Percentiles rank a stretch among this genome's conserved stretches.
Evolutionary conservation across 2,888 invertebrate genomes (phyloP).

Genomic region (Caenorhabditis panamensis): DNA sequence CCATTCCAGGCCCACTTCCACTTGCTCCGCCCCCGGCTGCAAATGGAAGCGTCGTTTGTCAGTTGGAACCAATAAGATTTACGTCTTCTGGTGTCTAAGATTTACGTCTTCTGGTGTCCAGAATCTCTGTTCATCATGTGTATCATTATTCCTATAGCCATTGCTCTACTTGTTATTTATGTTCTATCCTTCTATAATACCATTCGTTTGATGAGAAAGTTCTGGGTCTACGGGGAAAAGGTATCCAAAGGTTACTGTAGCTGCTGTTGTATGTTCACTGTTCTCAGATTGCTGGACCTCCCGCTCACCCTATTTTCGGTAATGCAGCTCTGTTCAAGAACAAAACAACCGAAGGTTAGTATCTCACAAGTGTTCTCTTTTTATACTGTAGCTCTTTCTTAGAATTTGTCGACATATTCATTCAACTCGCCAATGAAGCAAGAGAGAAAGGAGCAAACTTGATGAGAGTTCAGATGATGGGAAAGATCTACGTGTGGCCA

Average conservation of each 20-base stretch:
- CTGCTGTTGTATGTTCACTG: neutral
- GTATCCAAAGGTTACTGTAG: constrained; percentile 14
- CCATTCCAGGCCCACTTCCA: neutral
- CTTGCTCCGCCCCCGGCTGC: neutral
- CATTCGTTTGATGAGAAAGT: neutral
- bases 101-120: neutral
- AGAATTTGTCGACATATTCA: too few relatives aligned
- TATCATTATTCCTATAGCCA: constrained; percentile 17
- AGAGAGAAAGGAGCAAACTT: constrained; percentile 22
- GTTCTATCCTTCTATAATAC: constrained; percentile 4
- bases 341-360: constrained; percentile 25
- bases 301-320: constrained; percentile 30
- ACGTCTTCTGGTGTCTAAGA: neutral
- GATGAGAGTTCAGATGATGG: constrained; percentile 24
- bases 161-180: constrained; percentile 3
- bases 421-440: constrained; percentile 13
- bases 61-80: neutral
- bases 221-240: constrained; percentile 18
- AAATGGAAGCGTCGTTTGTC: neutral
- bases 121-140: constrained; percentile 11
- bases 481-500: constrained; percentile 42
- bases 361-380: too few relatives aligned
- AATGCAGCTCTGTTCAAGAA: constrained; percentile 4
- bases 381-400: too few relatives aligned
- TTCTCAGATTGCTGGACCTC: constrained; percentile 32